Evolutionary conservation across 2,797 vertebrate genomes (phyloP).

Genomic region (Crocidura indochinensis): DNA sequence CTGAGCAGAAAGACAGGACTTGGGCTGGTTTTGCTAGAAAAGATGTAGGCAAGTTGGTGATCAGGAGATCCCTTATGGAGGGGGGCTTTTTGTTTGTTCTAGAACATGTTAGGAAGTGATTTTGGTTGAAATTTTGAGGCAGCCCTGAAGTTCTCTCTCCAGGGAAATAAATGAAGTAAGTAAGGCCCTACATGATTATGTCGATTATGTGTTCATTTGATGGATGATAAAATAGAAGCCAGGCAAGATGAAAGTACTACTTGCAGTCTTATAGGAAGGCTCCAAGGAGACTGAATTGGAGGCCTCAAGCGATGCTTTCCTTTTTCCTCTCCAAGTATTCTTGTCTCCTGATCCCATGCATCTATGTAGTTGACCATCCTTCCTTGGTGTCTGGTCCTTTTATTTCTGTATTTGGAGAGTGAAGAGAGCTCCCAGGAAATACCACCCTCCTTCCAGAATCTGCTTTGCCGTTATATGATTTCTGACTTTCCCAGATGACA

Average conservation of each 20-base stretch:
- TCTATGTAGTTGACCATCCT: rapidly evolving
- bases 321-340: rapidly evolving
- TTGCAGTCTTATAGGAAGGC: neutral
- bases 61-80: neutral
- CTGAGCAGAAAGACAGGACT: neutral
- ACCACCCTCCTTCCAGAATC: neutral
- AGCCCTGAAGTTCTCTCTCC: neutral
- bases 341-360: neutral
- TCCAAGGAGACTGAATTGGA: neutral
- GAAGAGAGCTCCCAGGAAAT: neutral
- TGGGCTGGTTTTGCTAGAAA: neutral
- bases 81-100: neutral
- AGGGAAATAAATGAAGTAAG: neutral
- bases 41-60: neutral
- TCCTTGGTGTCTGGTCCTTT: neutral
- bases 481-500: neutral
- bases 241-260: neutral
- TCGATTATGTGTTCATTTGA: neutral
- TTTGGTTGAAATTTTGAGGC: neutral
- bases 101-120: neutral
- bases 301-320: neutral
- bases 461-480: neutral
- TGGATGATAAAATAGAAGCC: neutral
- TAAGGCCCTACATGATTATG: neutral
- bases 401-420: neutral